Conservation (phyloP, 2,888 invertebrate species). For the Adineta ricciae region DNA sequence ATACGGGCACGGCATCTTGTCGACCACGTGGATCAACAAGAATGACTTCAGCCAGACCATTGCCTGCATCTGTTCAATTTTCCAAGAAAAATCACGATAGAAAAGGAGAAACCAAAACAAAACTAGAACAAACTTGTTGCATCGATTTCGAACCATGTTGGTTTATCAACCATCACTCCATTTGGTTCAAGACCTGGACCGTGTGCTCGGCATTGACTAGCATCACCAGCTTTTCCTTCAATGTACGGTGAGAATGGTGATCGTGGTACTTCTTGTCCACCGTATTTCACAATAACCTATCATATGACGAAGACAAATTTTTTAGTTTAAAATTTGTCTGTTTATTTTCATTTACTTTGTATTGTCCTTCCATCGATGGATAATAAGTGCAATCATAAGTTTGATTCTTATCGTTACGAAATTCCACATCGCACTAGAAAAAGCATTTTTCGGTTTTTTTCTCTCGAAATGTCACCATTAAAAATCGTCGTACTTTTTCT, state of each 20-base stretch:
- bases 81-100: background rate
- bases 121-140: slow-evolving; percentile 60
- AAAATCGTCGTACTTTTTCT: slow-evolving; percentile 42
- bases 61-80: slow-evolving; percentile 60
- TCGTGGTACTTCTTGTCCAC: slow-evolving; percentile 68
- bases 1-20: slow-evolving; percentile 61
- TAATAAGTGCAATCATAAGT: slow-evolving; percentile 71
- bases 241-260: slow-evolving; percentile 67
- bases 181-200: slow-evolving; percentile 70
- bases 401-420: slow-evolving; percentile 70
- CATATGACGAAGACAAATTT: no score
- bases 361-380: slow-evolving; percentile 65
- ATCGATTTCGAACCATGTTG: slow-evolving; percentile 71
- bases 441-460: background rate
- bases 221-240: slow-evolving; percentile 69
- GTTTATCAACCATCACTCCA: slow-evolving; percentile 63
- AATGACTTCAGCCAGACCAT: slow-evolving; percentile 69
- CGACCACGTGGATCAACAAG: slow-evolving; percentile 68
- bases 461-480: background rate
- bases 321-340: background rate
- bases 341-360: slow-evolving; percentile 53
- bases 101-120: background rate
- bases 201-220: slow-evolving; percentile 54
- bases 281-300: slow-evolving; percentile 61
- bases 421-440: slow-evolving; percentile 63